Evolutionary conservation across 1,140 invertebrate species (phyloP).

Genomic region (Stenopsyche tienmushanensis): DNA sequence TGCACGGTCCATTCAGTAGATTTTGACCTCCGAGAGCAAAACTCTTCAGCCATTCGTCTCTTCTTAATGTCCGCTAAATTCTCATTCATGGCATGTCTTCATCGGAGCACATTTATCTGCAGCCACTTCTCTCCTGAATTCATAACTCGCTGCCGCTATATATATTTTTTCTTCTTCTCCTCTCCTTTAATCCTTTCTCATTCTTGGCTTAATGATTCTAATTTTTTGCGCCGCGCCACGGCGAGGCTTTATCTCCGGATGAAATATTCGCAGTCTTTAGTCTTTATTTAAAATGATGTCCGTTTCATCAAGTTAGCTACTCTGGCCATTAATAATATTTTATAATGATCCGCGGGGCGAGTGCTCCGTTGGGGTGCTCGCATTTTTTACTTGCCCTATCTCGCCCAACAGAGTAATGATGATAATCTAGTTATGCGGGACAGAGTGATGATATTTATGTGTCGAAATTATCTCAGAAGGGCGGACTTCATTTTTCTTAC

Average conservation of each 20-base stretch:
- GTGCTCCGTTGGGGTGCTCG: conserved; percentile 23
- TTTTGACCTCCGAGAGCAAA: not conserved
- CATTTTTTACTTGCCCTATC: not conserved
- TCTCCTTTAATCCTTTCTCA: conserved; percentile 40
- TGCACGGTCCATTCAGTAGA: not conserved
- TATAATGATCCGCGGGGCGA: conserved; percentile 28
- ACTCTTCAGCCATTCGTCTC: conserved; percentile 1
- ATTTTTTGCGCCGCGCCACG: conserved; percentile 35
- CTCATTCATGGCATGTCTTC: conserved; percentile 27
- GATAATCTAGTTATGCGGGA: conserved; percentile 17
- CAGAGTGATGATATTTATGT: conserved; percentile 18
- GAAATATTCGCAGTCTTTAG: conserved; percentile 40
- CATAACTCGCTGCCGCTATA: conserved; percentile 33
- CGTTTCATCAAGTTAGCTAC: conserved; percentile 39
- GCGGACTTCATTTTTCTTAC: not conserved
- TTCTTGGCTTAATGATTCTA: conserved; percentile 41
- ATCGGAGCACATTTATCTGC: conserved; percentile 21
- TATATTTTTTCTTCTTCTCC: conserved; percentile 20
- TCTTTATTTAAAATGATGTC: conserved; percentile 42
- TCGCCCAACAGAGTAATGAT: conserved; percentile 16
- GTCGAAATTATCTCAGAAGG: conserved; percentile 2
- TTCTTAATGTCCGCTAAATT: conserved; percentile 24
- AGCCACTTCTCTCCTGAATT: conserved; percentile 33
- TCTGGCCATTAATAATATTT: conserved; percentile 34
- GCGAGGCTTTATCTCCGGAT: conserved; percentile 35